A percentile compares a stretch with the other conserved stretches of the same genome.
phyloP scores from a whole-genome alignment of 1,140 invertebrate genomes.

The Colletes latitarsis region DNA sequence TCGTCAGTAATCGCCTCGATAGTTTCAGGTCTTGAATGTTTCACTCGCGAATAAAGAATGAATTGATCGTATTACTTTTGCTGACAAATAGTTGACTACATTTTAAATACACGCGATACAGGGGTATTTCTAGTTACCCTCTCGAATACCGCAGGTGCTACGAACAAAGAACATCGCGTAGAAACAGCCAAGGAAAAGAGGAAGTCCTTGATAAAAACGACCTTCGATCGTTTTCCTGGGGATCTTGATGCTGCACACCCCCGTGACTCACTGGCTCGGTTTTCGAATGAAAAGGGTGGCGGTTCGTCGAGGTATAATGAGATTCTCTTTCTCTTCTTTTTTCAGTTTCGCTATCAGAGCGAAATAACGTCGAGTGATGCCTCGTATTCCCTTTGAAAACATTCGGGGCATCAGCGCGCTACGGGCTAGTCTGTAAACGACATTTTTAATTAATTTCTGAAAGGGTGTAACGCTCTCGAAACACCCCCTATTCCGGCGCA shows the following conservation, averaged over 20 bases:
- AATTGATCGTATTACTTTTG: too few species aligned
- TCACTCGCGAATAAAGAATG: too few species aligned
- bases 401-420: background rate
- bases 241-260: background rate
- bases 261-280: too few species aligned
- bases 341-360: background rate
- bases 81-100: too few species aligned
- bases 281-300: background rate
- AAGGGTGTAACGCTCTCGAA: too few species aligned
- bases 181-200: background rate
- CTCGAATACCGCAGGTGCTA: too few species aligned
- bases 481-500: too few species aligned
- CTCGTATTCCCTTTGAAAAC: slow-evolving; percentile 12
- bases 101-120: too few species aligned
- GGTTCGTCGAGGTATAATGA: slow-evolving; percentile 1
- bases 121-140: too few species aligned
- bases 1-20: too few species aligned
- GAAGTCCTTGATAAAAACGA: background rate
- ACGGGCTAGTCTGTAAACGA: background rate
- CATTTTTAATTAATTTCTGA: slow-evolving; percentile 14
- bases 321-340: background rate
- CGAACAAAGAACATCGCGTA: background rate
- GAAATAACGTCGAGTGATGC: background rate
- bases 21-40: too few species aligned
- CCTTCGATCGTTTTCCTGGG: background rate